A percentile compares a stretch with the other conserved stretches of the same genome.
These are phyloP conservation scores for Lutraria rhynchaena DNA, from an alignment of 1,140 invertebrate species.

Conservation along the genomic window DNA sequence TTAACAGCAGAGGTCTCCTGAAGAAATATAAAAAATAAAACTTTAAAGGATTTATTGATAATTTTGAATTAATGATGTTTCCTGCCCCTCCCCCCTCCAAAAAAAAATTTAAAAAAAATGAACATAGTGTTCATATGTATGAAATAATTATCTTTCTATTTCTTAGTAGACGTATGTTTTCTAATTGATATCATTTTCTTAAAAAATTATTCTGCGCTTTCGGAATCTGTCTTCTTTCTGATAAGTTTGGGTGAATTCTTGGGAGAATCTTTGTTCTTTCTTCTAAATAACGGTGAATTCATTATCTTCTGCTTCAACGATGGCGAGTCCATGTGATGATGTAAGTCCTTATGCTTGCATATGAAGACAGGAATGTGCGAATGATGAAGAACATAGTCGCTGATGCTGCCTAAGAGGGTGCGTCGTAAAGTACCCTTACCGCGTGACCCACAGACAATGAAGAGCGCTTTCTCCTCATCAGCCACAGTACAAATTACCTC, in stretches of 20 bases:
- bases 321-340: constrained; percentile 16
- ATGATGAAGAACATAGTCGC: constrained; percentile 72
- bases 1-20: too few relatives aligned
- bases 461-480: constrained; percentile 64
- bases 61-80: too few relatives aligned
- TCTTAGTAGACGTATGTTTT: too few relatives aligned
- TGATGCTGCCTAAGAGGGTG: constrained; percentile 71
- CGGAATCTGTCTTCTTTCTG: constrained; percentile 41
- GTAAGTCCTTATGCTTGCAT: constrained; percentile 54
- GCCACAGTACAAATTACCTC: constrained; percentile 63
- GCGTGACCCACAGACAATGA: constrained; percentile 70
- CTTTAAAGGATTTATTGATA: too few relatives aligned
- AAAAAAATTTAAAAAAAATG: too few relatives aligned
- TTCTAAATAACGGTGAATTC: constrained; percentile 50
- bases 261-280: constrained; percentile 44
- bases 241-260: constrained; percentile 27
- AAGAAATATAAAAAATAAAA: too few relatives aligned
- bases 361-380: constrained; percentile 66
- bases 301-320: constrained; percentile 46
- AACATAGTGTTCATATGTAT: too few relatives aligned
- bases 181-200: too few relatives aligned
- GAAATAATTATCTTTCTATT: too few relatives aligned
- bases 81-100: too few relatives aligned
- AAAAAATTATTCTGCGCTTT: not conserved
- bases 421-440: constrained; percentile 68